Base-by-base conservation (phyloP, 2,888 invertebrate species). In the Melanargia galathea region DNA sequence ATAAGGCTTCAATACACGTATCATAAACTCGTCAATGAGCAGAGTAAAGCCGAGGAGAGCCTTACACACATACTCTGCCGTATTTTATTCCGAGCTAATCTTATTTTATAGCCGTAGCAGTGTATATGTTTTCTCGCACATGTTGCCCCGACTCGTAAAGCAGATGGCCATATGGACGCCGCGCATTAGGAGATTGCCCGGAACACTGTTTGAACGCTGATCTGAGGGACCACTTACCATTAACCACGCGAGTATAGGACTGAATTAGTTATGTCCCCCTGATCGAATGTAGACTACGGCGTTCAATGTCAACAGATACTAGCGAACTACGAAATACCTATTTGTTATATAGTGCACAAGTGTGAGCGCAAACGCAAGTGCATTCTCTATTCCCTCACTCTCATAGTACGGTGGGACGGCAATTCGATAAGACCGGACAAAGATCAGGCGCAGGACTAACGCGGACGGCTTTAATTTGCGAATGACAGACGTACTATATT, bases 181-280 rank as follows among this genome's bases (percentile, higher is more conserved):
- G 69, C 71, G 67, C 73, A 75, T 82, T 80, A 78, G 75, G 56
- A 73, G 78, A 82, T 84, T 79, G 79, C 48, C 48, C 58, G 58
- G 38, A 8, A 58, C 58, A 58, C 49, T 59, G 51, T 51, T 59
- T 51, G 59, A 51, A 59, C 51, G 26, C 38, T 51, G 59, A 59
- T 59, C 59, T 59, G 51, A n/a, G n/a, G n/a, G 40, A 40, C 24
- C 51, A 51, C 38, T 59, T 59, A 22, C 10, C 40, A 26, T 59
- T 51, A 30, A 59, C 48, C 58, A 58, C 35, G 35, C 13, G 20
- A 20, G 10, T 11, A 13, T 30, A 51, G 8, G 4, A 30, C 10
- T 26, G 10, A 48, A 48, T 48, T 13, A 48, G 18, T 13, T 18
- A 38, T 38, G 45, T 4, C 30, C 6, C 30, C 30, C n/a, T n/a